Evolutionary conservation across 1,140 invertebrate species (phyloP), one percentile per base, ranked within the genome.

Genomic region (Bradynema listronoti): DNA sequence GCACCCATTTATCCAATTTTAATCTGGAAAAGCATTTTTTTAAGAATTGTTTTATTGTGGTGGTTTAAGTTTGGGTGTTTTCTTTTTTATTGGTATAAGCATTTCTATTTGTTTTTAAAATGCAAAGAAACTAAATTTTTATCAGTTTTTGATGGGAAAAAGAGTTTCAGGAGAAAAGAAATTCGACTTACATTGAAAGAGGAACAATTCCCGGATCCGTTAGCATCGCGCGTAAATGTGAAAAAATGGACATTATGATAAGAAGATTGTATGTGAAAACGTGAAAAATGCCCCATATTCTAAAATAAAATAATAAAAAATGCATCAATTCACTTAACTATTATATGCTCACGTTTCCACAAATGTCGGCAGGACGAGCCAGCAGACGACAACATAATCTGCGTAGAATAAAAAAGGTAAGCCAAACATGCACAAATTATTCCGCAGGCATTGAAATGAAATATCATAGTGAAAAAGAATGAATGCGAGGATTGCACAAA

Each of bases 381-480:
- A 91, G 79, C 85, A 81, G 52, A 89, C 83, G 9, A 91, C 85
- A 42, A 89, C 89, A 83, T 91, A 92, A 80, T 91, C 89, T 3
- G 89, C 89, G 79, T 92, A 91, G 67, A 89, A 84, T 36, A 92
- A 83, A 87, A 87, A 25, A 83, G 71, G 77, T 91, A 92, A 11
- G 88, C 90, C 59, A 91, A 83, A 51, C 88, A 78, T 59, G 91
- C 84, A 78, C 89, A 91, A 61, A 87, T 84, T 69, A 91, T 85
- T 63, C 89, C 89, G 78, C 89, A 92, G 34, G 88, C 88, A 84
- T 91, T 89, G n/a, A n/a, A n/a, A n/a, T n/a, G n/a, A n/a, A n/a
- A n/a, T n/a, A n/a, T n/a, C n/a, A n/a, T n/a, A n/a, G n/a, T n/a
- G n/a, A n/a, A n/a, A n/a, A n/a, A n/a, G n/a, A n/a, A n/a, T n/a